Base-by-base conservation (phyloP, 2,113 vertebrate species). In the Garra rufa region DNA sequence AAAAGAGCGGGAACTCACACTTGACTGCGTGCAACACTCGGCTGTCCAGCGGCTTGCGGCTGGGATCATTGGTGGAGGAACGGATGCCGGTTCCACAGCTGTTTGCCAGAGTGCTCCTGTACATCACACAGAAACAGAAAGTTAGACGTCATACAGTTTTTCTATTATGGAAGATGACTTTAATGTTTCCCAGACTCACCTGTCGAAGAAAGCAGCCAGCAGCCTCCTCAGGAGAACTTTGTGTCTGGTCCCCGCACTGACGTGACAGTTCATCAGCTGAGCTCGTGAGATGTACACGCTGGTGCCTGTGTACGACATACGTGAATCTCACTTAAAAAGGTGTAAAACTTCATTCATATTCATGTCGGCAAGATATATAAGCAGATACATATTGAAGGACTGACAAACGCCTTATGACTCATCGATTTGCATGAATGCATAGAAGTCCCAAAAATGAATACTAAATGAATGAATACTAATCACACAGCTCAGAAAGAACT, bases 231-330 rank as follows among this genome's bases (percentile, higher is more conserved):
- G 95, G 76, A 99, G 94, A 85, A 99, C 97, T 91, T 99, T 99
- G 93, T 99, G 97, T 91, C 97, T 93, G 6, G 97, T 98, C 84
- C 97, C 97, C 0, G 97, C 97, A 0, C 97, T 98, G 89, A 99
- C 96, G 1, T 99, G 97, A 93, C 97, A 99, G 93, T 99, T 99
- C 97, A 99, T 99, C 67, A 99, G 95, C 92, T 99, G 97, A 13
- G 97, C 96, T 89, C 97, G 94, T 0, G 97, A 97, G 92, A 99
- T 99, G 88, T 95, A 99, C 88, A 99, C 97, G 1, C 97, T 97
- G 90, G 97, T 98, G 85, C 97, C 97, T 99, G 88, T 55, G 63
- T 0, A 80, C 46, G 69, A 85, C 6, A 75, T 30, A 73, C 6
- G n/a, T 26, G 6, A 44, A 69, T 38, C 17, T 57, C 28, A 21